phyloP scores from a whole-genome alignment of 2,888 invertebrate species.

The Tanypteryx hageni region DNA sequence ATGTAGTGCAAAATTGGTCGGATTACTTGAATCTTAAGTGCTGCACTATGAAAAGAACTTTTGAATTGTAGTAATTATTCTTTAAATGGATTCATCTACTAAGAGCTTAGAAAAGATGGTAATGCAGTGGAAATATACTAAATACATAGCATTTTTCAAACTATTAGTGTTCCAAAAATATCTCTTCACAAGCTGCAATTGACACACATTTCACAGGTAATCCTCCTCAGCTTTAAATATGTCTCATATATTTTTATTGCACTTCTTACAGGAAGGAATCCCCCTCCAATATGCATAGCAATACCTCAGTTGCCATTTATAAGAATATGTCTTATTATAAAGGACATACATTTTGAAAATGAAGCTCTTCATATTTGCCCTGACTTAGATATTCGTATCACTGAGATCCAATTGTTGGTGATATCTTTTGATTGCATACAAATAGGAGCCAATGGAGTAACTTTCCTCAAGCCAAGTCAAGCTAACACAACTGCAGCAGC shows the following conservation, averaged over 20 bases:
- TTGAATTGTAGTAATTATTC: too few relatives aligned
- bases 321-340: slow-evolving; percentile 66
- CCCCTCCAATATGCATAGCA: slow-evolving; percentile 67
- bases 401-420: slow-evolving; percentile 65
- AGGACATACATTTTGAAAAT: slow-evolving; percentile 66
- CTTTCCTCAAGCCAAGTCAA: slow-evolving; percentile 67
- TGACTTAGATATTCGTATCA: slow-evolving; percentile 66
- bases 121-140: too few relatives aligned
- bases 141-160: too few relatives aligned
- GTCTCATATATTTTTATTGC: neutral
- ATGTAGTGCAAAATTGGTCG: too few relatives aligned
- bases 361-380: slow-evolving; percentile 65
- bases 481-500: neutral
- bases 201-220: too few relatives aligned
- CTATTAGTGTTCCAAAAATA: too few relatives aligned
- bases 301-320: slow-evolving; percentile 67
- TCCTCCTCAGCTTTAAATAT: neutral
- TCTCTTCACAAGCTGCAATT: too few relatives aligned
- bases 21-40: too few relatives aligned
- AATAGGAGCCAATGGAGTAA: slow-evolving; percentile 70
- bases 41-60: too few relatives aligned
- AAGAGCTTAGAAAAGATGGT: too few relatives aligned
- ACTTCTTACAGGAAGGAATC: slow-evolving; percentile 66
- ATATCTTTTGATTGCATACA: slow-evolving; percentile 71
- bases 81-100: too few relatives aligned